Evolutionary conservation across 2,888 invertebrate genomes (phyloP).

Genomic region (Lepidocyrtoides sp.): DNA sequence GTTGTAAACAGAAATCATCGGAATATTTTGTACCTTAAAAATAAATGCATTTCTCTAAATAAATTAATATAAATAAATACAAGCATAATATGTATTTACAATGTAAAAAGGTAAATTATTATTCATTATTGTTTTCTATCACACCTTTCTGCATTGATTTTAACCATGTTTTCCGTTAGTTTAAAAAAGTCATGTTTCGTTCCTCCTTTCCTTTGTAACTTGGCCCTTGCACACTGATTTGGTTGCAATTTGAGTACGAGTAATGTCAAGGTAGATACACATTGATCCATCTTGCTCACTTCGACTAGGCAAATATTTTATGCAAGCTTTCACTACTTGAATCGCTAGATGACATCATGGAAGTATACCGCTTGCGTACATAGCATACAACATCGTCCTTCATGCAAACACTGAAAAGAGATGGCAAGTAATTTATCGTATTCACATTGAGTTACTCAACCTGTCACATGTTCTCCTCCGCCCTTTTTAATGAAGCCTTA

Average conservation of each 20-base stretch:
- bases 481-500: slow-evolving; percentile 59
- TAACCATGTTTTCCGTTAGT: neutral
- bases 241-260: neutral
- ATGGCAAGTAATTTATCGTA: neutral
- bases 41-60: slow-evolving; percentile 7
- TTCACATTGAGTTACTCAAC: slow-evolving; percentile 23
- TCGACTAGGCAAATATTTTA: neutral
- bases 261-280: slow-evolving; percentile 24
- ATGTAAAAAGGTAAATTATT: neutral
- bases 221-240: neutral
- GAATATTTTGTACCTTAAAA: slow-evolving; percentile 60
- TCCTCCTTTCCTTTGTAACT: neutral
- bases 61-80: slow-evolving; percentile 16
- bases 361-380: slow-evolving; percentile 65
- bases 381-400: slow-evolving; percentile 83
- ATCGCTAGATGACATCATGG: neutral
- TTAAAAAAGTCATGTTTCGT: neutral
- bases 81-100: too few relatives aligned
- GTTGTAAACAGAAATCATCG: slow-evolving; percentile 24
- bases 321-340: slow-evolving; percentile 2
- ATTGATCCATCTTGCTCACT: slow-evolving; percentile 29
- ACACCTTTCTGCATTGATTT: neutral
- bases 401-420: slow-evolving; percentile 78
- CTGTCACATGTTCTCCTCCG: slow-evolving; percentile 34
- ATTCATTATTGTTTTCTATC: neutral